Conservation (phyloP, 2,888 invertebrate species). For the Hypselothyrea guttata region DNA sequence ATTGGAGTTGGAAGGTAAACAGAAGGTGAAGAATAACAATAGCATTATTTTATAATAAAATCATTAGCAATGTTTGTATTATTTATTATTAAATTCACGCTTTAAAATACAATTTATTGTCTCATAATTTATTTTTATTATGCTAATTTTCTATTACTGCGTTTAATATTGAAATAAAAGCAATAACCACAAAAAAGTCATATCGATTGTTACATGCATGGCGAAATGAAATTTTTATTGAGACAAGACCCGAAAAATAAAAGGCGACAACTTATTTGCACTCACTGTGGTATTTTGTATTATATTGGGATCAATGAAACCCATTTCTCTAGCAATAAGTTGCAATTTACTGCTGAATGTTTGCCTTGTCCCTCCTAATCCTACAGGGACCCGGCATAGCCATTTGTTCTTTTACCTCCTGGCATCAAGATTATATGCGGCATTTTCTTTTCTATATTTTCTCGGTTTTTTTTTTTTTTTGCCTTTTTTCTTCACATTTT, state of each 20-base stretch:
- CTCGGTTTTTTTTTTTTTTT: neutral
- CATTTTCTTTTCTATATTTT: neutral
- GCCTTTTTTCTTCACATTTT: conserved; percentile 2
- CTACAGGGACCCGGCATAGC: conserved; percentile 10
- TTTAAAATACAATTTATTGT: too few relatives aligned
- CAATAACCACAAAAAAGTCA: neutral
- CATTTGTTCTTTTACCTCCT: neutral
- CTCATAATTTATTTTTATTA: too few relatives aligned
- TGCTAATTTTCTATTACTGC: neutral
- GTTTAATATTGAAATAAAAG: neutral
- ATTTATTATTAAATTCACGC: too few relatives aligned
- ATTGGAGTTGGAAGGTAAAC: neutral
- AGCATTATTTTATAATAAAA: too few relatives aligned
- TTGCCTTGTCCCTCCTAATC: conserved; percentile 5
- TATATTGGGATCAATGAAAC: conserved; percentile 27
- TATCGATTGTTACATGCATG: neutral
- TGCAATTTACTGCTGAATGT: conserved; percentile 24
- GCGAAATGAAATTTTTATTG: neutral
- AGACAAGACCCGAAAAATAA: neutral
- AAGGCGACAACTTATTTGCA: neutral
- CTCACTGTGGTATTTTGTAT: neutral
- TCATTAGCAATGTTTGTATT: too few relatives aligned
- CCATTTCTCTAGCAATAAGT: conserved; percentile 30
- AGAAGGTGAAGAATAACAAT: neutral
- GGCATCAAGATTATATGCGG: neutral